Base-by-base conservation (phyloP, 2,113 vertebrate species). In the Cariama cristata region DNA sequence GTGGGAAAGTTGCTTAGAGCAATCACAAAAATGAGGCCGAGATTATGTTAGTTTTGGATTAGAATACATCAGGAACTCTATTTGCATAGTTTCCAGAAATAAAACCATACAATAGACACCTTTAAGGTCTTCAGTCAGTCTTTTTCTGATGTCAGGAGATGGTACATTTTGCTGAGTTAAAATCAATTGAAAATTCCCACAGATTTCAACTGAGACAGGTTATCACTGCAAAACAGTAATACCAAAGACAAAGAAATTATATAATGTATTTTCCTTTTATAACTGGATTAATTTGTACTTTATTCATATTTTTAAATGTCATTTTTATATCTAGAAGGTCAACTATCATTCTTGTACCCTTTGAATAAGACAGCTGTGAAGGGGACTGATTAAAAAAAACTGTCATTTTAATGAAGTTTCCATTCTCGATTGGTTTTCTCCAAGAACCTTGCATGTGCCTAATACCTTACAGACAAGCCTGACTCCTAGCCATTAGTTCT, bases 331-430 rank as follows among this genome's bases (percentile, higher is more conserved):
- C 21, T 50, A 95, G 79, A 93, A 96, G 88, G 92, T 92, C 94
- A 95, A 60, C 53, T 86, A 56, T 95, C 83, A 92, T 95, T 88
- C 72, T 88, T 19, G 0, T 83, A 91, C 44, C 82, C 82, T 97
- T 92, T 94, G 72, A 95, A 67, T 74, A 86, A 86, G 88, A 86
- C 88, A 95, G 68, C 52, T 92, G 47, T 93, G 93, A 96, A 93
- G 50, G 58, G 19, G 15, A 86, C 55, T 73, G 79, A 88, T 97
- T 64, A 53, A 83, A 72, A 94, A 95, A 88, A 30, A 21, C 68
- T 86, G 88, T 92, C 47, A 79, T 92, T 97, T 97, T 96, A 97
- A 98, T 93, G 90, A 95, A 77, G 67, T 84, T 90, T 96, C 82
- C 49, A 27, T 90, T 96, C 63, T 88, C 14, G 28, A 62, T 67